Evolutionary conservation across 2,888 invertebrate genomes (phyloP), one percentile per base, ranked within the genome.

Genomic region (Bruchidius siliquastri): DNA sequence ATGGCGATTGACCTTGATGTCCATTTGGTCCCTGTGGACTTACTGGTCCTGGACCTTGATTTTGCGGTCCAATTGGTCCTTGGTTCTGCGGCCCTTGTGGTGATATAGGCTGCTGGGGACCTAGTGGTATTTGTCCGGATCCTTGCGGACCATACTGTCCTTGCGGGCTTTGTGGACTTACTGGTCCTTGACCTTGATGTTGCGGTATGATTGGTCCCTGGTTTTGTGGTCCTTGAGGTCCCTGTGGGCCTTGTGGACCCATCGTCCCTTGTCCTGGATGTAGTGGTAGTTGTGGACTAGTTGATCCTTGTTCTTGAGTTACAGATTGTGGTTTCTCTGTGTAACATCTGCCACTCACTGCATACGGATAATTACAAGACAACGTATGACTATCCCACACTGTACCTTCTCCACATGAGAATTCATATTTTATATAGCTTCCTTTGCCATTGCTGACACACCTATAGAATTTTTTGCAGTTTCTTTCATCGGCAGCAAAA

Each of bases 381-480:
- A 90, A 87, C 74, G 90, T 86, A 72, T 88, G 86, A 74, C 90
- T 88, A 86, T 94, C 93, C 94, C 94, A 95, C 49, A 92, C 91
- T 13, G 94, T 95, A 71, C 94, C 94, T 74, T 92, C 90, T 0
- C 91, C 92, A 85, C 95, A 95, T n/a, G 87, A 87, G 84, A 93
- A 95, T 75, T 93, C 92, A 83, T 92, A 92, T 85, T 90, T 91
- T 71, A 87, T 90, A 79, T 87, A 92, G 0, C 88, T 88, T 76
- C 89, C 90, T 22, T 88, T 86, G 0, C 90, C 91, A 82, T 90
- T 88, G 75, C 88, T 88, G 22, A 94, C 93, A 85, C 95, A 95
- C 79, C 94, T 89, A 83, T 93, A 93, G 87, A 94, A 95, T 83
- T 92, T 93, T 75, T 88, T 90, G 82, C 94, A 95, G 81, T 94